These are phyloP conservation scores for Ochropleura plecta DNA, from an alignment of 2,888 invertebrate genomes.

Conservation along the genomic window DNA sequence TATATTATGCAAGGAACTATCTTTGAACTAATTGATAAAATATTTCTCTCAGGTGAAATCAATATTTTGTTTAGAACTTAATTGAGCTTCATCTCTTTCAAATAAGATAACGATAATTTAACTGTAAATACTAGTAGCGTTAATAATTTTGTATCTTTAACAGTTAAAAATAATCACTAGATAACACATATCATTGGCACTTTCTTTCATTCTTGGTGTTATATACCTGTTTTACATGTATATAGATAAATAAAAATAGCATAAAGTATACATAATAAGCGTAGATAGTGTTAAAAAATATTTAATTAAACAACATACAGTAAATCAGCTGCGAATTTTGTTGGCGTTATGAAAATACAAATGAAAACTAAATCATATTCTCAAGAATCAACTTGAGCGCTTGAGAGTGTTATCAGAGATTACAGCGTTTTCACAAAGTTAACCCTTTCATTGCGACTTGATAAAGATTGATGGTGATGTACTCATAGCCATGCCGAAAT, in stretches of 20 bases:
- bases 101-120: slow-evolving; percentile 71
- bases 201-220: slow-evolving; percentile 88
- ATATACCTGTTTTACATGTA: slow-evolving; percentile 80
- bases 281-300: slow-evolving; percentile 76
- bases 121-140: slow-evolving; percentile 81
- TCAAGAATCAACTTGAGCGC: slow-evolving; percentile 20
- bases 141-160: slow-evolving; percentile 85
- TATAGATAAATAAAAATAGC: slow-evolving; percentile 70
- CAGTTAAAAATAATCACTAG: slow-evolving; percentile 81
- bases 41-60: background rate
- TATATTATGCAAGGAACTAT: slow-evolving; percentile 1
- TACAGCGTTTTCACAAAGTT: slow-evolving; percentile 28
- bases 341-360: slow-evolving; percentile 40
- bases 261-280: slow-evolving; percentile 67
- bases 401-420: slow-evolving; percentile 39
- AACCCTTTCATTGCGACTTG: slow-evolving; percentile 50
- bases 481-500: slow-evolving; percentile 5
- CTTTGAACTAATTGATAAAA: background rate
- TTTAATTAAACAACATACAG: slow-evolving; percentile 56
- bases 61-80: slow-evolving; percentile 30
- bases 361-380: slow-evolving; percentile 27
- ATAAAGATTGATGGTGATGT: slow-evolving; percentile 29
- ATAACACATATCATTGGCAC: slow-evolving; percentile 89
- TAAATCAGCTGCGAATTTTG: slow-evolving; percentile 51
- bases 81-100: slow-evolving; percentile 64